Evolutionary conservation across 2,888 invertebrate species (phyloP).

Genomic region (Acrobasis consociella): DNA sequence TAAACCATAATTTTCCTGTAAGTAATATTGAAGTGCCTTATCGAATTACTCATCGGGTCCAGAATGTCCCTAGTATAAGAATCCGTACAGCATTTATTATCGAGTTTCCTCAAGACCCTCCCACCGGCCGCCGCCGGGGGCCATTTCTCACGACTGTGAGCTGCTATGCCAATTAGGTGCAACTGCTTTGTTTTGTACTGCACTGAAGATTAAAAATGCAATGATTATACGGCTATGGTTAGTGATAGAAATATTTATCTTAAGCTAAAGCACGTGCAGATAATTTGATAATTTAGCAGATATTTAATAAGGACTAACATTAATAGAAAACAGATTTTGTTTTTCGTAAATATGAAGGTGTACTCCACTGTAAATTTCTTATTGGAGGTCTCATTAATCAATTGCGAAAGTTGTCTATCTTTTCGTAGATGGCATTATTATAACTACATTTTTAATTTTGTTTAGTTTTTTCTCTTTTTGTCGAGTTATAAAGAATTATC

Average conservation of each 20-base stretch:
- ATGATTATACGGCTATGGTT: not conserved
- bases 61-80: not conserved
- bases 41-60: not conserved
- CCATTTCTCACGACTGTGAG: conserved; percentile 50
- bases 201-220: not conserved
- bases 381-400: too few species aligned
- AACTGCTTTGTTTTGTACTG: conserved; percentile 28
- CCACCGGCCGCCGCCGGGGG: conserved; percentile 24
- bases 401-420: too few species aligned
- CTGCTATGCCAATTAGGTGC: conserved; percentile 53
- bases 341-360: too few species aligned
- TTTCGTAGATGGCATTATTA: too few species aligned
- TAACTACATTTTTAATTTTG: too few species aligned
- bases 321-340: too few species aligned
- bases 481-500: not conserved
- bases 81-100: not conserved
- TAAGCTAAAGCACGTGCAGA: too few species aligned
- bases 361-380: too few species aligned
- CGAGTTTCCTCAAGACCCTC: conserved; percentile 20
- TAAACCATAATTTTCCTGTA: too few species aligned
- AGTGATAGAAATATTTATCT: too few species aligned
- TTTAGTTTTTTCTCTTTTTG: not conserved
- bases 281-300: too few species aligned
- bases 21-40: not conserved
- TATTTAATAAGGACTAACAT: too few species aligned